These are phyloP conservation scores for Drosophila infuscata DNA, from an alignment of 2,888 invertebrate genomes.

Conservation along the genomic window DNA sequence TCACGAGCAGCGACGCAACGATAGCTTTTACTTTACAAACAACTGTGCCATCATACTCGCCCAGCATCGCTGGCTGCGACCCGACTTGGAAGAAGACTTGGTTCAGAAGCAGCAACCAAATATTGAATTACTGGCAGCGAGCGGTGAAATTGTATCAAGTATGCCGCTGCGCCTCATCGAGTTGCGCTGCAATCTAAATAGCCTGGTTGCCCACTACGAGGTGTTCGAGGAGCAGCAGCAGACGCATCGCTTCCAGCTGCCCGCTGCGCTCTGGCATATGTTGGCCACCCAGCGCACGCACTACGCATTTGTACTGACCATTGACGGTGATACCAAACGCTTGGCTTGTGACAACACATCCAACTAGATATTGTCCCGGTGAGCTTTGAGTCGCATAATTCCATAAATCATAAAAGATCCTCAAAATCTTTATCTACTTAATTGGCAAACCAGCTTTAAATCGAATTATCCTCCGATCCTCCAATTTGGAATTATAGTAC, in stretches of 20 bases:
- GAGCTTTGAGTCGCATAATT: not conserved
- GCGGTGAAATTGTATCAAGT: constrained; percentile 59
- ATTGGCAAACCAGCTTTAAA: not conserved
- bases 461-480: not conserved
- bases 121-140: constrained; percentile 43
- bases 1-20: constrained; percentile 82
- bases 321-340: constrained; percentile 74
- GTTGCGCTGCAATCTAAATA: constrained; percentile 78
- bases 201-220: constrained; percentile 80
- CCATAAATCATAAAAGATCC: not conserved
- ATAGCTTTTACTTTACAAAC: constrained; percentile 83
- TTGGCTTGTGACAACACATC: constrained; percentile 55
- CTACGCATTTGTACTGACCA: constrained; percentile 80
- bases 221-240: constrained; percentile 60
- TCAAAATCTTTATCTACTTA: not conserved
- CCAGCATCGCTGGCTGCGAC: constrained; percentile 83
- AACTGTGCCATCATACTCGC: constrained; percentile 83
- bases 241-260: constrained; percentile 59
- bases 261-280: constrained; percentile 65
- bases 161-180: constrained; percentile 78
- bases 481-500: not conserved
- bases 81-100: constrained; percentile 7
- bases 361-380: constrained; percentile 12
- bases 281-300: constrained; percentile 64
- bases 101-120: not conserved